phyloP scores from a whole-genome alignment of 2,888 invertebrate genomes.

The Heteromyza rotundicornis region DNA sequence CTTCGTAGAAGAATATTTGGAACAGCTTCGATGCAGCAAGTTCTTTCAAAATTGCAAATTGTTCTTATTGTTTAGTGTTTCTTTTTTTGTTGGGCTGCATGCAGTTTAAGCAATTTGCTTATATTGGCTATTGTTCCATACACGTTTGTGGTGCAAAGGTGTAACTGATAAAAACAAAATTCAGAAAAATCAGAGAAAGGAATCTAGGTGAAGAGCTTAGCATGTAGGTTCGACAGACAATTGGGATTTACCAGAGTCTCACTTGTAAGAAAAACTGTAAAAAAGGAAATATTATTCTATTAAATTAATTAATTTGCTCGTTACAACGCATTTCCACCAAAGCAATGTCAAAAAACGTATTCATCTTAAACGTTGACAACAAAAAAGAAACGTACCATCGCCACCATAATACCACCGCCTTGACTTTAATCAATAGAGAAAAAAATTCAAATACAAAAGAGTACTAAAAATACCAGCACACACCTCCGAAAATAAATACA shows the following conservation, averaged over 20 bases:
- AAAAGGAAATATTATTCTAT: too few species aligned
- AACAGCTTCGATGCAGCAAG: neutral
- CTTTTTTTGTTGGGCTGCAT: neutral
- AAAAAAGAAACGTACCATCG: constrained; percentile 5
- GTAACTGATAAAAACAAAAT: too few species aligned
- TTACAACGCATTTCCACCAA: neutral
- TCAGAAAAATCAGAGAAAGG: too few species aligned
- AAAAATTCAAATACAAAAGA: constrained; percentile 3
- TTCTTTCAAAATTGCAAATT: neutral
- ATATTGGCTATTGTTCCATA: neutral
- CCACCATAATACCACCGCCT: too few species aligned
- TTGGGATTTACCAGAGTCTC: too few species aligned
- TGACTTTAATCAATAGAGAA: neutral
- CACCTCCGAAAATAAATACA: neutral
- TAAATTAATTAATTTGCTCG: too few species aligned
- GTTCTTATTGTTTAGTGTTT: neutral
- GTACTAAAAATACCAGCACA: constrained; percentile 18
- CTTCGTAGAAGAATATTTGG: neutral
- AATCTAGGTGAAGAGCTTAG: too few species aligned
- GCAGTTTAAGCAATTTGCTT: neutral
- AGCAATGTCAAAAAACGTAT: constrained; percentile 21
- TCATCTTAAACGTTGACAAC: constrained; percentile 12
- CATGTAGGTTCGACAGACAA: too few species aligned
- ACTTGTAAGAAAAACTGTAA: too few species aligned
- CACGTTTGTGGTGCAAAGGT: neutral